phyloP scores from a whole-genome alignment of 2,888 invertebrate genomes.

The Cryptocephalus primarius region DNA sequence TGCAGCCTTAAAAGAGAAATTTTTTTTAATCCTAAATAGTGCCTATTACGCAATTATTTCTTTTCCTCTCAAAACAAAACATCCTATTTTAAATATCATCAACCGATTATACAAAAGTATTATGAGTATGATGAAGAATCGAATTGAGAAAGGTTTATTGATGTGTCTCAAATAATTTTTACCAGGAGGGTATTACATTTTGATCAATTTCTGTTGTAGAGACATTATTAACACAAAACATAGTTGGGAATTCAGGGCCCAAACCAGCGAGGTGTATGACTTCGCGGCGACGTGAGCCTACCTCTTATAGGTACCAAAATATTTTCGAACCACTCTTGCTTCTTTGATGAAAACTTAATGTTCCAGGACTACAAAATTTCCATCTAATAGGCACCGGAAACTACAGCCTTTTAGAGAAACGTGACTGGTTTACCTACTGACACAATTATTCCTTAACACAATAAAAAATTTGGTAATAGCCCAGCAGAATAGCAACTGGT shows the following conservation, averaged over 20 bases:
- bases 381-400: conserved; percentile 96
- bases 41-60: no score
- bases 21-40: no score
- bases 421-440: conserved; percentile 57
- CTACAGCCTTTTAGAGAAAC: conserved; percentile 94
- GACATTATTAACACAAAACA: conserved; percentile 92
- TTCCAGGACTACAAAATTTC: conserved; percentile 86
- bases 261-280: conserved; percentile 78
- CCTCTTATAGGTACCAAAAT: conserved; percentile 64
- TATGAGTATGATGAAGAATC: no score
- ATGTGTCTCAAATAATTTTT: no score
- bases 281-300: conserved; percentile 68
- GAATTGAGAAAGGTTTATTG: no score
- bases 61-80: no score
- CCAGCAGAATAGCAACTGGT: no score
- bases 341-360: conserved; percentile 5
- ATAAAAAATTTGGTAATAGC: no score
- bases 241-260: conserved; percentile 60
- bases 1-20: no score
- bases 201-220: conserved; percentile 49
- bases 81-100: no score
- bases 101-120: no score
- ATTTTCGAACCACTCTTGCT: not conserved
- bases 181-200: not conserved
- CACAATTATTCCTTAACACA: not conserved